Conservation (phyloP, 2,888 invertebrate genomes). For the Sphaeridia pumilis region DNA sequence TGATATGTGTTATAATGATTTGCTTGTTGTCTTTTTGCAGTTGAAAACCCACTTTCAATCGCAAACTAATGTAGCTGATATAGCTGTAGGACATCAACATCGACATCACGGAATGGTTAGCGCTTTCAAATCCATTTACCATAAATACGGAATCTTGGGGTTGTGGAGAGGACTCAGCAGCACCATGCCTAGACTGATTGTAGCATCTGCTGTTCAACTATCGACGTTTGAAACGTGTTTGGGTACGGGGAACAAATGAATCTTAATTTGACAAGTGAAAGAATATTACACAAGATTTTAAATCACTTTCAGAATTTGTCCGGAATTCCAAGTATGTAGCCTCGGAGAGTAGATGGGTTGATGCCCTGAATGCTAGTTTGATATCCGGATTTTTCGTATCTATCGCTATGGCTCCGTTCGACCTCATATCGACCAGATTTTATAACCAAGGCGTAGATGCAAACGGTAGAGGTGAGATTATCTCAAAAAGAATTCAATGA, state of each 20-base stretch:
- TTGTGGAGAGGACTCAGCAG: slow-evolving; percentile 69
- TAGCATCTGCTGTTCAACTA: slow-evolving; percentile 73
- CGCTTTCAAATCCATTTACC: slow-evolving; percentile 47
- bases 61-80: slow-evolving; percentile 51
- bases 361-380: slow-evolving; percentile 61
- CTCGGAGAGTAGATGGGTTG: slow-evolving; percentile 48
- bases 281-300: too few relatives aligned
- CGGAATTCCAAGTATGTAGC: slow-evolving; percentile 42
- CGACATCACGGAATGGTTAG: slow-evolving; percentile 53
- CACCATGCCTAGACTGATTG: slow-evolving; percentile 59
- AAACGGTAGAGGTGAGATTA: slow-evolving; percentile 44
- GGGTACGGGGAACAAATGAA: too few relatives aligned
- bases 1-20: background rate
- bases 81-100: slow-evolving; percentile 83
- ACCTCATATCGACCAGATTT: slow-evolving; percentile 72
- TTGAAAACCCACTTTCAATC: slow-evolving; percentile 72
- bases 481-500: background rate
- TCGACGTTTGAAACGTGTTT: slow-evolving; percentile 65
- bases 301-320: slow-evolving; percentile 25
- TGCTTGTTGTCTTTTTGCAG: slow-evolving; percentile 38
- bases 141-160: slow-evolving; percentile 47
- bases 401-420: slow-evolving; percentile 71
- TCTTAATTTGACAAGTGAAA: too few relatives aligned
- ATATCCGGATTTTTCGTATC: slow-evolving; percentile 68
- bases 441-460: slow-evolving; percentile 71